Evolutionary conservation across 2,797 vertebrate species (phyloP).

Genomic region (Echiichthys vipera): DNA sequence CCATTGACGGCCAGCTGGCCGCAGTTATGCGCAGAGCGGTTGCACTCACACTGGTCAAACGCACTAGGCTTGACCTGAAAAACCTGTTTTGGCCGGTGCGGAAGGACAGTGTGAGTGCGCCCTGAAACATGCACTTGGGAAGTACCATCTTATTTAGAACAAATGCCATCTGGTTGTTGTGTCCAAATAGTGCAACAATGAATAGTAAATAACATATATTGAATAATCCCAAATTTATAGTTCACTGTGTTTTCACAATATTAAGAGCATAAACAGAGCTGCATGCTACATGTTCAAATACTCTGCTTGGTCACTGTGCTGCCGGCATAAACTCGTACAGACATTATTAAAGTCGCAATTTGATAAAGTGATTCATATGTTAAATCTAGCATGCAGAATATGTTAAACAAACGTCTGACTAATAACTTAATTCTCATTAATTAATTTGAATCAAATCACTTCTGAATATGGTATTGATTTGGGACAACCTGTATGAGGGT

Average conservation of each 20-base stretch:
- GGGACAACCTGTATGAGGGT: background rate
- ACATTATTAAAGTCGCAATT: slow-evolving; percentile 37
- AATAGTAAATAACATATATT: no score
- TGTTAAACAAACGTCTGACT: slow-evolving; percentile 5
- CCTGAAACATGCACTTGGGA: background rate
- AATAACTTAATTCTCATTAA: background rate
- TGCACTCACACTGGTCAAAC: no score
- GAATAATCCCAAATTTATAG: background rate
- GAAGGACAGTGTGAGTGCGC: no score
- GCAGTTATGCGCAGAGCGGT: no score
- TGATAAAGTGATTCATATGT: slow-evolving; percentile 45
- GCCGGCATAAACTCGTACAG: slow-evolving; percentile 19
- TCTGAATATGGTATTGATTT: background rate
- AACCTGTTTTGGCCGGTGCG: no score
- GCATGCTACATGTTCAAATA: slow-evolving; percentile 8
- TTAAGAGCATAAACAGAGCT: background rate
- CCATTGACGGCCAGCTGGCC: no score
- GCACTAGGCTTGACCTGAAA: no score
- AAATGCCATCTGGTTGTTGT: background rate
- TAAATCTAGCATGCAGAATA: slow-evolving; percentile 20
- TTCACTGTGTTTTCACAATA: background rate
- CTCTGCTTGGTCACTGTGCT: slow-evolving; percentile 39
- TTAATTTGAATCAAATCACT: background rate
- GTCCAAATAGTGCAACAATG: background rate
- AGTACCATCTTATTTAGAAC: background rate